Conservation (phyloP, 2,888 invertebrate genomes). For the Lathronympha strigana region DNA sequence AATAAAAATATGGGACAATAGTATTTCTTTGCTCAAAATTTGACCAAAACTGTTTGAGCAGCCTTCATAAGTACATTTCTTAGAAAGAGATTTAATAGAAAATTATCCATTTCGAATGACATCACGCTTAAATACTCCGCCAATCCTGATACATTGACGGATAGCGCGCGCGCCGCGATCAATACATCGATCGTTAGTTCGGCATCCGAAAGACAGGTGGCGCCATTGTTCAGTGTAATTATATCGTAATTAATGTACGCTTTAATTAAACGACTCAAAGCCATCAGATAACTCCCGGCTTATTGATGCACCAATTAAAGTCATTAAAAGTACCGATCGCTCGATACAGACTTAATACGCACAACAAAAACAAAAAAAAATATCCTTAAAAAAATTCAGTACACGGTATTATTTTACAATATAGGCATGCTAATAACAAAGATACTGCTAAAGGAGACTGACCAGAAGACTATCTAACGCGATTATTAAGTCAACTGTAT, state of each 20-base stretch:
- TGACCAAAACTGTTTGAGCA: too few relatives aligned
- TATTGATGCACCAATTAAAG: conserved; percentile 76
- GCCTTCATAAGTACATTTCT: too few relatives aligned
- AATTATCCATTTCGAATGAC: neutral
- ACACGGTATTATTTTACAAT: too few relatives aligned
- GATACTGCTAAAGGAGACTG: neutral
- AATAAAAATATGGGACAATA: too few relatives aligned
- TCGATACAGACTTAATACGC: conserved; percentile 39
- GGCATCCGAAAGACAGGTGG: conserved; percentile 72
- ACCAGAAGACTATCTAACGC: neutral
- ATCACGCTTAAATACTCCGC: neutral
- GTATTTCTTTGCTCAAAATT: too few relatives aligned
- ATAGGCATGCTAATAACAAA: conserved; percentile 1
- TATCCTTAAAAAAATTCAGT: conserved; percentile 34
- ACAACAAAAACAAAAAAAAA: conserved; percentile 47
- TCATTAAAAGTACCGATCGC: conserved; percentile 61
- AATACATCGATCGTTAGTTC: conserved; percentile 65
- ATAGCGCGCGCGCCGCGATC: conserved; percentile 46
- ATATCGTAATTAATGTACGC: conserved; percentile 79
- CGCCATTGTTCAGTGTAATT: conserved; percentile 76
- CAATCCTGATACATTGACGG: conserved; percentile 11
- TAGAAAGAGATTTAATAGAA: neutral
- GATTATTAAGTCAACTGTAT: too few relatives aligned
- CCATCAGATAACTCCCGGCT: conserved; percentile 72
- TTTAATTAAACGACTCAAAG: conserved; percentile 63